phyloP scores from a whole-genome alignment of 2,888 invertebrate genomes.

The Cantharis rufa region DNA sequence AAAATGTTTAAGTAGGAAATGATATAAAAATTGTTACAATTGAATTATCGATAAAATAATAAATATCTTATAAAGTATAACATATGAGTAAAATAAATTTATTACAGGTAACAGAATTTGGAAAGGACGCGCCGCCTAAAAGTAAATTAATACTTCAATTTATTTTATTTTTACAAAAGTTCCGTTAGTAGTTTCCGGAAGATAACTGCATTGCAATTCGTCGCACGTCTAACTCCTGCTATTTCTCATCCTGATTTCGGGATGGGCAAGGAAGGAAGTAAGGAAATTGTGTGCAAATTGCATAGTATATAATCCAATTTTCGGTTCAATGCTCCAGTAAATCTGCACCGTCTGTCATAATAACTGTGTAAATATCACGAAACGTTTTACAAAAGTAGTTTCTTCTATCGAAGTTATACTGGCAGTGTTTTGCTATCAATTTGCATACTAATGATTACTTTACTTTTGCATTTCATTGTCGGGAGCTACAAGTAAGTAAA shows the following conservation, averaged over 20 bases:
- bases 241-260: constrained; percentile 38
- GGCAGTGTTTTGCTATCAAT: constrained; percentile 35
- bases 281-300: constrained; percentile 44
- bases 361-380: constrained; percentile 34
- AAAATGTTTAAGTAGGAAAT: neutral
- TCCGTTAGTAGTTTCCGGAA: constrained; percentile 19
- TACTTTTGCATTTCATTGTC: neutral
- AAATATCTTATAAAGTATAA: neutral
- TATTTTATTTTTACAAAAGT: constrained; percentile 25
- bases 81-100: neutral
- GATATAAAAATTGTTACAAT: neutral
- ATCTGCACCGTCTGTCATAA: constrained; percentile 36
- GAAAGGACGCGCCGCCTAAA: constrained; percentile 5
- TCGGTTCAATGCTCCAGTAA: constrained; percentile 35
- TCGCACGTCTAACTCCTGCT: constrained; percentile 32
- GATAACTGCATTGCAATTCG: constrained; percentile 32
- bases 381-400: constrained; percentile 24
- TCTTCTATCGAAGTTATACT: constrained; percentile 5
- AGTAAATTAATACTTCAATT: constrained; percentile 19
- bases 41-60: neutral
- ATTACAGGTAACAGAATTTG: neutral
- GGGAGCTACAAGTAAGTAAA: neutral
- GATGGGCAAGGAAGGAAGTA: constrained; percentile 40
- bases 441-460: constrained; percentile 37
- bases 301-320: constrained; percentile 41